Conservation (phyloP, 2,888 invertebrate species). For the Eilema griseolum region DNA sequence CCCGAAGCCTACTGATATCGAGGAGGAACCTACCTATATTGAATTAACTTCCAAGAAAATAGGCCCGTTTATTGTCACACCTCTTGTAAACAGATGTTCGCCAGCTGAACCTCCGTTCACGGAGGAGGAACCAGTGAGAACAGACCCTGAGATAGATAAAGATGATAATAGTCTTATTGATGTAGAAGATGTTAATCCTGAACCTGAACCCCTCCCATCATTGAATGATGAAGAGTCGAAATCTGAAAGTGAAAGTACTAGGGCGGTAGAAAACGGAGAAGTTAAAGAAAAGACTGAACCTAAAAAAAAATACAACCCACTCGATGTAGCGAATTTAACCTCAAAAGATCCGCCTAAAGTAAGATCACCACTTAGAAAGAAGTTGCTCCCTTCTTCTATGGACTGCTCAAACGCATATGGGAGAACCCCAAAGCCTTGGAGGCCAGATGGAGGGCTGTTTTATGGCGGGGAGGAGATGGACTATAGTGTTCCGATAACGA, state of each 20-base stretch:
- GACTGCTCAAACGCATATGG: conserved; percentile 76
- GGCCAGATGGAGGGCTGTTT: conserved; percentile 79
- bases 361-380: conserved; percentile 82
- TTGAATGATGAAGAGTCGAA: conserved; percentile 61
- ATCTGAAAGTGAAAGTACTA: conserved; percentile 65
- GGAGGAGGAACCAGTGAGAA: conserved; percentile 77
- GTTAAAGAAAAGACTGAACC: conserved; percentile 73
- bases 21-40: conserved; percentile 82
- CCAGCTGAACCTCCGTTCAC: conserved; percentile 76
- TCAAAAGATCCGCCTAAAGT: conserved; percentile 88
- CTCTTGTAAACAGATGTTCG: conserved; percentile 67
- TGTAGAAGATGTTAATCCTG: conserved; percentile 80
- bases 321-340: conserved; percentile 88
- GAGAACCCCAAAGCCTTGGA: conserved; percentile 88
- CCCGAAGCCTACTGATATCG: conserved; percentile 71
- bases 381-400: conserved; percentile 71
- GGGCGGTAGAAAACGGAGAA: conserved; percentile 64
- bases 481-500: conserved; percentile 95
- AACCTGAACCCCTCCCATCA: conserved; percentile 59
- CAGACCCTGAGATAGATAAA: conserved; percentile 83
- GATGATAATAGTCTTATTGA: conserved; percentile 82
- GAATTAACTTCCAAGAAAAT: conserved; percentile 79
- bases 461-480: conserved; percentile 88
- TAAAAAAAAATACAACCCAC: conserved; percentile 87
- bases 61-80: conserved; percentile 66